Conservation (phyloP, 2,113 vertebrate genomes). For the Labrus mixtus region DNA sequence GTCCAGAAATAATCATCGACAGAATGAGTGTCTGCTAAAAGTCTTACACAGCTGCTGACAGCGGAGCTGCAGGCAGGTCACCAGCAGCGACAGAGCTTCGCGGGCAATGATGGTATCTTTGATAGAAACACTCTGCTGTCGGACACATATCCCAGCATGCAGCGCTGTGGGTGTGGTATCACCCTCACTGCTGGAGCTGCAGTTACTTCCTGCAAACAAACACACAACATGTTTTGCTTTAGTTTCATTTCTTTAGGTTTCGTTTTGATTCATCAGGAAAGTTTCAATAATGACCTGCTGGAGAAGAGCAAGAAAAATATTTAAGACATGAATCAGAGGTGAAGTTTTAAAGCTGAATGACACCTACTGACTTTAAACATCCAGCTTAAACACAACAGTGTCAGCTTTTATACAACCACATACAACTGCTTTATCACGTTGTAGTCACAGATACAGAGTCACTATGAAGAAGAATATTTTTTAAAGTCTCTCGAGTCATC, state of each 20-base stretch:
- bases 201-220: conserved; percentile 91
- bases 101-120: conserved; percentile 97
- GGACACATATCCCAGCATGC: conserved; percentile 96
- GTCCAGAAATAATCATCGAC: too few relatives aligned
- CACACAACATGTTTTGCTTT: background rate
- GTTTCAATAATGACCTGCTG: too few relatives aligned
- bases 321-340: too few relatives aligned
- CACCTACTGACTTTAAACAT: too few relatives aligned
- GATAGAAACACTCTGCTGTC: conserved; percentile 93
- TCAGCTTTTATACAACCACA: too few relatives aligned
- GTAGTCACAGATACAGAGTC: too few relatives aligned
- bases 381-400: too few relatives aligned
- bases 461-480: too few relatives aligned
- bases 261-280: background rate
- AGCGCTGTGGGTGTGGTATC: conserved; percentile 87
- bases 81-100: conserved; percentile 95
- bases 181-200: conserved; percentile 97
- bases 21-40: background rate
- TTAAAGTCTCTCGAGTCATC: too few relatives aligned
- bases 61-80: conserved; percentile 97
- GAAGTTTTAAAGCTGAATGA: too few relatives aligned
- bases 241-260: conserved; percentile 1
- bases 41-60: conserved; percentile 93
- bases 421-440: too few relatives aligned
- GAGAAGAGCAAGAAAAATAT: too few relatives aligned